Evolutionary conservation across 1,140 invertebrate genomes (phyloP), one percentile per base, ranked within the genome.

Genomic region (Anthonomus grandis): DNA sequence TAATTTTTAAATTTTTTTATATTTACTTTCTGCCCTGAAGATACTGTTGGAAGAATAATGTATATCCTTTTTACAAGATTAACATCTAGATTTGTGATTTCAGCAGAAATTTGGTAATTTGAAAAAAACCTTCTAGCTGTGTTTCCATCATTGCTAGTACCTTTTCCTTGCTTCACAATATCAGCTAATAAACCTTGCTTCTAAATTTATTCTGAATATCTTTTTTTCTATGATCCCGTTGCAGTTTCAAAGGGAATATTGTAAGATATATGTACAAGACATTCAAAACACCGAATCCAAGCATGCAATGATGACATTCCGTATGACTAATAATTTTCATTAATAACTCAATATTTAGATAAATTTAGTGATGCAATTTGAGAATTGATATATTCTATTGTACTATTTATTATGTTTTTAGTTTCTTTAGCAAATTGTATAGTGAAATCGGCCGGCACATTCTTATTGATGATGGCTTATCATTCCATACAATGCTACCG

Each of bases 81-180:
- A 9, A 9, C 38, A 41, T 41, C 15, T 41, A 41, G 5, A 15
- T 15, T 15, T 41, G 38, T 41, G 13, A 41, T 41, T 41, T 41
- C 38, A 6, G 38, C n/a, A 13, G 38, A 41, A 8, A 8, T 8
- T 18, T 24, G n/a, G 9, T 45, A n/a, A 37, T 63, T 36, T 15
- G 23, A 9, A 45, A 67, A 67, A 13, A 61, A 67, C 49, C 36
- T 54, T 24, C 60, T 23, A 17, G 65, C 60, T 1, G 62, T 63
- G 38, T 67, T 67, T 0, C 65, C 65, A 27, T 65, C 59, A 46
- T 67, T 67, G 2, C 42, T 64, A 2, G 58, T 59, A 2, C 60
- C 57, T 6, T 9, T 39, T 42, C 53, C 31, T 52, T 57, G 64
- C 24, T 63, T 66, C 23, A 31, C 18, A 27, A 56, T 18, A 62